Conservation (phyloP, 2,888 invertebrate species). For the Diarsia brunnea region DNA sequence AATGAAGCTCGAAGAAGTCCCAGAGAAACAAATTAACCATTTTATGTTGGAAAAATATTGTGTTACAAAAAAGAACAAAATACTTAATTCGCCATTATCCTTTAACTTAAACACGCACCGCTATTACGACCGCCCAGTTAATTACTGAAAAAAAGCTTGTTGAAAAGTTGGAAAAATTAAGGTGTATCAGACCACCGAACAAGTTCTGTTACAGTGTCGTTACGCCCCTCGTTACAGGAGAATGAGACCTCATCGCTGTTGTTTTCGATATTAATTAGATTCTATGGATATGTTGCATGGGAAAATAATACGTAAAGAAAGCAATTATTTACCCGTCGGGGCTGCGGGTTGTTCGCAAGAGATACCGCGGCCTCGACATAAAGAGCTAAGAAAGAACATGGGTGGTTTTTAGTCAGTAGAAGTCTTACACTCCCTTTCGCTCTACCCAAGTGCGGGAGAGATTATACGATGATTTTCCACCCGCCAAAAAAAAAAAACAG, state of each 20-base stretch:
- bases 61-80: not conserved
- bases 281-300: not conserved
- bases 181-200: slow-evolving; percentile 35
- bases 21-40: too few species aligned
- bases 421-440: too few species aligned
- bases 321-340: too few species aligned
- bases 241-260: slow-evolving; percentile 22
- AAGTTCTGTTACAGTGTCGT: slow-evolving; percentile 46
- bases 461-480: too few species aligned
- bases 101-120: slow-evolving; percentile 20
- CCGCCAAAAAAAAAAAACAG: too few species aligned
- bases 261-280: slow-evolving; percentile 4
- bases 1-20: too few species aligned
- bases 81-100: slow-evolving; percentile 9
- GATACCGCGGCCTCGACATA: too few species aligned
- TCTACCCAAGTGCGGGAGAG: too few species aligned
- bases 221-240: slow-evolving; percentile 23
- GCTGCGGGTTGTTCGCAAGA: too few species aligned
- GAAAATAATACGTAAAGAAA: not conserved
- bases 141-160: slow-evolving; percentile 62
- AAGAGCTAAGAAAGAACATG: too few species aligned
- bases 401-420: too few species aligned
- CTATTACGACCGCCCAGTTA: slow-evolving; percentile 53
- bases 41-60: too few species aligned
- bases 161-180: slow-evolving; percentile 50